phyloP scores from a whole-genome alignment of 2,797 vertebrate genomes.

The Echeneis naucrates region DNA sequence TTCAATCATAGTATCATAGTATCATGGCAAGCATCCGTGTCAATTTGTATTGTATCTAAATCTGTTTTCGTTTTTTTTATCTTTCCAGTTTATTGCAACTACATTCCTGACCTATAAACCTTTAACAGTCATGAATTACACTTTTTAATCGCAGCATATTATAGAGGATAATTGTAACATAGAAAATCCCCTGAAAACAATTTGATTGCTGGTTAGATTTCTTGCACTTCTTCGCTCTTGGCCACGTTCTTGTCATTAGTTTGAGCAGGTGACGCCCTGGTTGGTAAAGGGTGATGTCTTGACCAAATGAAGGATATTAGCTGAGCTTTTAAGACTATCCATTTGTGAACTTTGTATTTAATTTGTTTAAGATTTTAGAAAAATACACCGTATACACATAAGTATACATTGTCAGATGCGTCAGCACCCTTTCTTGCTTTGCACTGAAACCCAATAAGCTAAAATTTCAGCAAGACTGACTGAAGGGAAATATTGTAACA shows the following conservation, averaged over 20 bases:
- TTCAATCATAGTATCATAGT: neutral
- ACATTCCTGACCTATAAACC: neutral
- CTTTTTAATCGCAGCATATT: conserved; percentile 1
- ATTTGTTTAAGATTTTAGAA: neutral
- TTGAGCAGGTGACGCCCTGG: neutral
- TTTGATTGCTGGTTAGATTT: neutral
- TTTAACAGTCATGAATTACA: neutral
- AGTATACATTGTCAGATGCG: neutral
- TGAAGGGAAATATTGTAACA: conserved; percentile 49
- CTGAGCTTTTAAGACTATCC: neutral
- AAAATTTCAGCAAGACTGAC: conserved; percentile 5
- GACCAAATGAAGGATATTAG: neutral
- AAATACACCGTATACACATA: too few species aligned
- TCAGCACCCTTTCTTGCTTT: conserved; percentile 5
- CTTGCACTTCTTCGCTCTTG: neutral
- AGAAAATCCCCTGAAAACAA: neutral
- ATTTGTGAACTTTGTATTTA: neutral
- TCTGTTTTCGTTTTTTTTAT: neutral
- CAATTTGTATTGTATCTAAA: neutral
- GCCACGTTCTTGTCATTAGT: neutral
- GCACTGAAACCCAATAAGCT: conserved; percentile 27
- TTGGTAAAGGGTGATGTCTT: conserved; percentile 16
- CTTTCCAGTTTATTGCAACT: neutral
- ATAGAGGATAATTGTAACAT: neutral
- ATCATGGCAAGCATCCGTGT: neutral